Conservation (phyloP, 2,797 vertebrate species). For the Brachyrhaphis roseni region DNA sequence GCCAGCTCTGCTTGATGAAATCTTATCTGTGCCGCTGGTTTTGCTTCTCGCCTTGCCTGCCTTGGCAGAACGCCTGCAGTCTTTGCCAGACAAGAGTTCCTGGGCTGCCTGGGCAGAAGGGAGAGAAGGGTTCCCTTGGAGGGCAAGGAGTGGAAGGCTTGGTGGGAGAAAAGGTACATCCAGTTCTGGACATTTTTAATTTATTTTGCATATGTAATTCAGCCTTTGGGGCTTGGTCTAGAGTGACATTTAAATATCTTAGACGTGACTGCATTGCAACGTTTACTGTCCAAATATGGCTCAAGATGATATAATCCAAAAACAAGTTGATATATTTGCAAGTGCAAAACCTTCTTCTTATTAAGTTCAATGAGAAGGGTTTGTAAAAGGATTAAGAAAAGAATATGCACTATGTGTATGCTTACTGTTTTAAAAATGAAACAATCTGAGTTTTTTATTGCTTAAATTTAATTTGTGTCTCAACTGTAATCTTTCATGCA, state of each 20-base stretch:
- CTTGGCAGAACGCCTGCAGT: constrained; percentile 86
- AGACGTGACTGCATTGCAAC: not conserved
- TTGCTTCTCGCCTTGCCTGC: constrained; percentile 43
- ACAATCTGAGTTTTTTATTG: not conserved
- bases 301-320: not conserved
- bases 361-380: not conserved
- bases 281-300: constrained; percentile 2
- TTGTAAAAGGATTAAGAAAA: not conserved
- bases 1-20: constrained; percentile 62
- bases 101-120: constrained; percentile 83
- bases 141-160: constrained; percentile 73
- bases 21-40: constrained; percentile 63
- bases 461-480: not conserved
- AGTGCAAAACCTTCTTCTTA: no score
- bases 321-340: not conserved
- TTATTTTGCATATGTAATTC: constrained; percentile 12
- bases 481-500: not conserved
- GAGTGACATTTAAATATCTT: not conserved
- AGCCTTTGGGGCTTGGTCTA: constrained; percentile 2
- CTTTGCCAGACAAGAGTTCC: constrained; percentile 82
- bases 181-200: constrained; percentile 21
- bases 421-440: not conserved
- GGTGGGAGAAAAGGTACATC: constrained; percentile 77
- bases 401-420: not conserved
- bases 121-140: constrained; percentile 81